A percentile compares a stretch with the other conserved stretches of the same genome.
These are phyloP conservation scores for Xylocopa sonorina DNA, from an alignment of 1,140 invertebrate species.

Conservation along the genomic window DNA sequence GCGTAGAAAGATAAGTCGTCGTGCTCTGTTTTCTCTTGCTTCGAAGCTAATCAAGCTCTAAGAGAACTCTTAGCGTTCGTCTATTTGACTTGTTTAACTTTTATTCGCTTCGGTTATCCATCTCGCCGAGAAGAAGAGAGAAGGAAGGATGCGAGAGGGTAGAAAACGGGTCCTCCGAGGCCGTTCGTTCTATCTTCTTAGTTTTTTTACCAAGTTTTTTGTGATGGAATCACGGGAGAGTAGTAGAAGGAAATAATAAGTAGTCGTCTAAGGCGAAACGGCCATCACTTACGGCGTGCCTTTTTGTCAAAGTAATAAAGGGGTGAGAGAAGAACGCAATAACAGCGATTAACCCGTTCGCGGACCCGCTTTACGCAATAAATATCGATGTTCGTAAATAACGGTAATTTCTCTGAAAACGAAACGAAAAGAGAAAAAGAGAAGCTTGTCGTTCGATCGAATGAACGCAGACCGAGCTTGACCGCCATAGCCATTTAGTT, in stretches of 20 bases:
- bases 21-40: conserved; percentile 57
- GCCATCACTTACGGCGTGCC: conserved; percentile 53
- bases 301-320: conserved; percentile 45
- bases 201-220: not conserved
- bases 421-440: too few species aligned
- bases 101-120: too few species aligned
- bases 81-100: too few species aligned
- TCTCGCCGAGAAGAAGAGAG: not conserved
- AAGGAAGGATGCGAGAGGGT: not conserved
- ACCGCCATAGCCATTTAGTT: too few species aligned
- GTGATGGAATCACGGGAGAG: not conserved
- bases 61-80: not conserved
- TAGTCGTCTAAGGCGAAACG: conserved; percentile 1
- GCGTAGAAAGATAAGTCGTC: conserved; percentile 25
- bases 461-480: too few species aligned
- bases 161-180: not conserved
- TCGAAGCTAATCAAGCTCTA: not conserved
- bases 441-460: too few species aligned
- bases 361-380: too few species aligned
- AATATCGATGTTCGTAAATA: too few species aligned
- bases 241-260: too few species aligned
- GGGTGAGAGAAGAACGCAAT: not conserved
- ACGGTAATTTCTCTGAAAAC: too few species aligned
- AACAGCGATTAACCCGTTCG: not conserved
- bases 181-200: not conserved